Evolutionary conservation across 2,797 vertebrate genomes (phyloP).

Genomic region (Lacerta bilineata): DNA sequence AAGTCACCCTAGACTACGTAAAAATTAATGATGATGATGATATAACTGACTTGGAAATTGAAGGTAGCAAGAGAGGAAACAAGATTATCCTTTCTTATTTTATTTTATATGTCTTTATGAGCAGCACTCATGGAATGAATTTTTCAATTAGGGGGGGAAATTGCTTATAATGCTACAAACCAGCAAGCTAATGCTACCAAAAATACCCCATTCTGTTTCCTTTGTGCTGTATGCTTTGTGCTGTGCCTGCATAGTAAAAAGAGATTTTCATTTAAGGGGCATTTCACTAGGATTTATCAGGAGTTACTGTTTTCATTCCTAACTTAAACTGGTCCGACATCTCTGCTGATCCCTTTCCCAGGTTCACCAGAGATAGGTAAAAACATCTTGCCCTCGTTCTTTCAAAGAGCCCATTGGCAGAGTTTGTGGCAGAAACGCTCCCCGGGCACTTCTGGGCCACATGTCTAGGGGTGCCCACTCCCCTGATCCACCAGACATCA

Average conservation of each 20-base stretch:
- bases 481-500: background rate
- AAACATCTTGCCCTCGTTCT: background rate
- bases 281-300: background rate
- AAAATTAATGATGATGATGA: too few relatives aligned
- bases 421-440: slow-evolving; percentile 5
- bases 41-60: too few relatives aligned
- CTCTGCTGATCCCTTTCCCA: too few relatives aligned
- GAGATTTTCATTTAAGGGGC: background rate
- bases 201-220: background rate
- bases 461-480: background rate
- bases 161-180: slow-evolving; percentile 45
- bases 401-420: background rate
- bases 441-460: background rate
- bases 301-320: background rate
- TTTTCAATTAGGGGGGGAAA: slow-evolving; percentile 50
- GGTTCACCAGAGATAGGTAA: too few relatives aligned
- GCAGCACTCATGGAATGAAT: slow-evolving; percentile 33
- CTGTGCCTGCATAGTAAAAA: background rate
- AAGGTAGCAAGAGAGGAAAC: background rate
- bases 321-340: background rate
- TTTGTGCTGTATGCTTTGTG: too few relatives aligned
- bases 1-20: too few relatives aligned
- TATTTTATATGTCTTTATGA: slow-evolving; percentile 23
- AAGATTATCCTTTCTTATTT: background rate
- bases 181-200: slow-evolving; percentile 28